These are phyloP conservation scores for Danio choprae DNA, from an alignment of 2,797 vertebrate genomes.

Conservation along the genomic window DNA sequence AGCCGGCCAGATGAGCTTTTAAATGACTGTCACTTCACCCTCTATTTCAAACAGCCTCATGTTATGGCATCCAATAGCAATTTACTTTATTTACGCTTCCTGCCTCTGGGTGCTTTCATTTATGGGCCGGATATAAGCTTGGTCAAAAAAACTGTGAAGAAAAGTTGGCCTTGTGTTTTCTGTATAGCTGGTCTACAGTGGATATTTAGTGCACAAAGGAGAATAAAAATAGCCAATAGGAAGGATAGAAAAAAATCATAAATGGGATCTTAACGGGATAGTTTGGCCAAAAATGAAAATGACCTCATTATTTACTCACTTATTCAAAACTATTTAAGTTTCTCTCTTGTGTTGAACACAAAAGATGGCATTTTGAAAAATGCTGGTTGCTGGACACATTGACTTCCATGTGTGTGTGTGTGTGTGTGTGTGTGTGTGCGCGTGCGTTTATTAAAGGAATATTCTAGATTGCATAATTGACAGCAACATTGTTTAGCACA, in stretches of 20 bases:
- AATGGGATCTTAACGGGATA: background rate
- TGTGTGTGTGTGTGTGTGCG: too few species aligned
- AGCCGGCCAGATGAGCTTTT: conserved; percentile 69
- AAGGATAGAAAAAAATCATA: background rate
- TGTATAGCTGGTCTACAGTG: conserved; percentile 17
- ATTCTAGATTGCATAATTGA: too few species aligned
- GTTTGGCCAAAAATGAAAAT: too few species aligned
- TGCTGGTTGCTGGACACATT: too few species aligned
- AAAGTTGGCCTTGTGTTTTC: conserved; percentile 68
- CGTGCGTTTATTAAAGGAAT: too few species aligned
- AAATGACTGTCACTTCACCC: conserved; percentile 72
- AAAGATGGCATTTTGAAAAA: too few species aligned
- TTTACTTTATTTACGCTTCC: conserved; percentile 61
- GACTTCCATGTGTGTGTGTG: too few species aligned
- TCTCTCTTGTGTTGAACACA: too few species aligned
- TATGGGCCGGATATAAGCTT: conserved; percentile 65
- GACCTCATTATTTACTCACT: too few species aligned
- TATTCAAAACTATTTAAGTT: too few species aligned
- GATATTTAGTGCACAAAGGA: conserved; percentile 18
- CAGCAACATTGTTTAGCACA: too few species aligned
- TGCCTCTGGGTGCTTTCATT: conserved; percentile 61
- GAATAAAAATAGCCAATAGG: background rate
- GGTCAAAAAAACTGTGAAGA: conserved; percentile 67
- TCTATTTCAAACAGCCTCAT: conserved; percentile 64
- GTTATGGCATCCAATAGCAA: conserved; percentile 67